Base-by-base conservation (phyloP, 2,113 vertebrate genomes). In the Aldabrachelys gigantea region DNA sequence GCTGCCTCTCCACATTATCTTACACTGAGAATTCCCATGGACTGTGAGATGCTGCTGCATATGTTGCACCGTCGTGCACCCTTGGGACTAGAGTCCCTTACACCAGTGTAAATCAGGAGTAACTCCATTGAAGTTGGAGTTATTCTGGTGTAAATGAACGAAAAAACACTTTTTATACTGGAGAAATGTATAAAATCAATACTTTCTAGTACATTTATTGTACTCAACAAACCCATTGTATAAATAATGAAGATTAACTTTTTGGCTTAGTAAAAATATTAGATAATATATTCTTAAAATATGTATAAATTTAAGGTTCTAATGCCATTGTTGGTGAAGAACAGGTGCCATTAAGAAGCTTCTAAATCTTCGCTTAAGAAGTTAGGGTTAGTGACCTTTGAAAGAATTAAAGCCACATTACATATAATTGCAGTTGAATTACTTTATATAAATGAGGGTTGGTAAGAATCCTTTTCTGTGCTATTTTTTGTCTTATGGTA, bases 101-200 rank as follows among this genome's bases (percentile, higher is more conserved):
- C 10, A 2, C 1, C 11, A 0, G 35, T 78, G 78, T n/a, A 88
- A 78, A 83, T 2, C 16, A 38, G 38, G 38, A 84, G 65, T 6
- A 35, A 1, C 85, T 88, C 38, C 24, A 8, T 35, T 7, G 49
- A 56, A 56, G 17, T 38, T 41, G 59, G 22, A 44, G 50, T 57
- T 78, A 7, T 3, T 35, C 1, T 9, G 65, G 41, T 35, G 9
- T 56, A 22, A 76, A 2, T 0, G 1, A 16, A 5, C 19, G 69
- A 38, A 24, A 4, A 35, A 11, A 31, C 27, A 41, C 38, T 44
- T 75, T 75, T 19, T 35, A 44, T 44, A 76, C 41, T 76, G 72
- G 22, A 44, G 24, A 44, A 76, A 44, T 25, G 38, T 76, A 41
- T 69, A 35, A 5, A 80, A 9, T 80, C 2, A 54, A 16, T 81